phyloP scores from a whole-genome alignment of 2,797 vertebrate species.

The Loriculus beryllinus region DNA sequence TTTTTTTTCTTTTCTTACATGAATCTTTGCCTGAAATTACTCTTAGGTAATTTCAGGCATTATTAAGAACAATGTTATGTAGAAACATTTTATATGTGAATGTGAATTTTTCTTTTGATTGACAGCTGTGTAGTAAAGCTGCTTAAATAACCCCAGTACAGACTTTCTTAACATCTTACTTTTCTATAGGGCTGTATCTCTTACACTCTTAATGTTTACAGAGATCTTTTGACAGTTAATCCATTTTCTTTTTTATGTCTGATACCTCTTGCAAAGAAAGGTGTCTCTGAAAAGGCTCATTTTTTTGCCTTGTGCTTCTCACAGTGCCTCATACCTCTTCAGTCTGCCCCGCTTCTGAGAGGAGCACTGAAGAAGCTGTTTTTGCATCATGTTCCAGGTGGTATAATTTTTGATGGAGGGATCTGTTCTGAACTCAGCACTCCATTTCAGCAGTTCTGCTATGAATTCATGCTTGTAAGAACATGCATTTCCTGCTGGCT shows the following conservation, averaged over 20 bases:
- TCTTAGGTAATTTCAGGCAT: not conserved
- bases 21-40: not conserved
- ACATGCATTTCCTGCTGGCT: conserved; percentile 8
- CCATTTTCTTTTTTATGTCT: not conserved
- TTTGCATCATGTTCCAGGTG: not conserved
- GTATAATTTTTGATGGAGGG: not conserved
- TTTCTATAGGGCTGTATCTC: not conserved
- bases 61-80: not conserved
- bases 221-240: not conserved
- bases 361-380: not conserved
- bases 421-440: not conserved
- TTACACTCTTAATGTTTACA: not conserved
- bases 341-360: not conserved
- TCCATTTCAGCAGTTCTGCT: conserved; percentile 9
- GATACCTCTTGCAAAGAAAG: not conserved
- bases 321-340: not conserved
- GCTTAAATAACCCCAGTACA: not conserved
- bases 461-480: conserved; percentile 24
- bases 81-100: not conserved
- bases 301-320: not conserved
- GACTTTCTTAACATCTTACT: not conserved
- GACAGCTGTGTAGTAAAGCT: not conserved
- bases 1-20: not conserved
- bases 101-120: not conserved
- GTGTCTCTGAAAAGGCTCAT: not conserved